A percentile compares a stretch with the other conserved stretches of the same genome.
Evolutionary conservation across 2,888 invertebrate species (phyloP).

Genomic region (Spialia ferax): DNA sequence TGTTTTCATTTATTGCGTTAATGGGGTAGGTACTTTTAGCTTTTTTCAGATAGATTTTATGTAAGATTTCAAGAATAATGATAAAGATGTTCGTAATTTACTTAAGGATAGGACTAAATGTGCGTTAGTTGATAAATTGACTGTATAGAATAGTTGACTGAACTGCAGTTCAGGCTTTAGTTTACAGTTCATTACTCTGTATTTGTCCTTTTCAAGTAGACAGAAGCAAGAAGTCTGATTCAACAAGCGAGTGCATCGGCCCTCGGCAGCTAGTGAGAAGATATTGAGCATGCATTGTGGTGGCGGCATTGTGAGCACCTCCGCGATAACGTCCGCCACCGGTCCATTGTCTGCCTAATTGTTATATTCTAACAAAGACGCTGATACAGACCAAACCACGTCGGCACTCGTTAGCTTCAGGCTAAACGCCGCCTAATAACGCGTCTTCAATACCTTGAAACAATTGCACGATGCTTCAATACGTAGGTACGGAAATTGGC

Average conservation of each 20-base stretch:
- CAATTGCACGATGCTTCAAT: constrained; percentile 77
- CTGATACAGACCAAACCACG: constrained; percentile 74
- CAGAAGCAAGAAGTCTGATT: constrained; percentile 66
- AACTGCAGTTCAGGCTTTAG: too few relatives aligned
- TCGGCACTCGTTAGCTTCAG: constrained; percentile 70
- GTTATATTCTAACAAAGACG: constrained; percentile 80
- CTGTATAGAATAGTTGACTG: too few relatives aligned
- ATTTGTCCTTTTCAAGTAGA: constrained; percentile 53
- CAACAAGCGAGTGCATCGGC: constrained; percentile 76
- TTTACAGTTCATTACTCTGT: constrained; percentile 49
- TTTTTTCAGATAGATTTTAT: too few relatives aligned
- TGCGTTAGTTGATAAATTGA: too few relatives aligned
- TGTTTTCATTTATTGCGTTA: too few relatives aligned
- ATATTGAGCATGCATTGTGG: constrained; percentile 82
- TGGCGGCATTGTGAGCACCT: constrained; percentile 63
- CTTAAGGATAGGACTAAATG: too few relatives aligned
- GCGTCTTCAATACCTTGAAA: constrained; percentile 81
- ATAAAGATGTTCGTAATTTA: too few relatives aligned
- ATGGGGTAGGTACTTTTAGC: too few relatives aligned
- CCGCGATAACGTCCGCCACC: constrained; percentile 69
- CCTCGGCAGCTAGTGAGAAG: constrained; percentile 75
- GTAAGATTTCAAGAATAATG: too few relatives aligned
- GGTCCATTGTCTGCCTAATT: constrained; percentile 77
- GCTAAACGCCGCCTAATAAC: constrained; percentile 83
- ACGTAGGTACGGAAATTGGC: constrained; percentile 81